Evolutionary conservation across 2,888 invertebrate genomes (phyloP), one percentile per base, ranked within the genome.

Genomic region (Drosophila monieri): DNA sequence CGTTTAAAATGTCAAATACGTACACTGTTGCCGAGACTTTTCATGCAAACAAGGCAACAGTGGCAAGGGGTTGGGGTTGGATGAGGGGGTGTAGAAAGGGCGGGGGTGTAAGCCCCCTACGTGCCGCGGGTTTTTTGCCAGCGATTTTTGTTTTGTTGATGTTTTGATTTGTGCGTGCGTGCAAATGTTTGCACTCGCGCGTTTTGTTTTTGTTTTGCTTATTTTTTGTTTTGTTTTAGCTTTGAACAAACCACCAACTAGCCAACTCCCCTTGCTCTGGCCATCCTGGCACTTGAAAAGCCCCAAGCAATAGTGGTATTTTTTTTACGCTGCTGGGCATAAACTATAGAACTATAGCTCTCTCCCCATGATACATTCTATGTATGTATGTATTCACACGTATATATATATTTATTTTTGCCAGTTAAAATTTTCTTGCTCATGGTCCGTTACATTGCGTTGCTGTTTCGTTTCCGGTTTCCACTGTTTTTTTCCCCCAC

Each of bases 1-100:
- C 84, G 80, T 84, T 85, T 86, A 85, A 85, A 84, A 84, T 84
- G 84, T 85, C 84, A 84, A 80, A 85, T 85, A 74, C 83, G 83
- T 73, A 85, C 83, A 85, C 69, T 80, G 85, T 83, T 83, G 78
- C 83, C 70, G 78, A 74, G 83, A 75, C 78, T 83, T 83, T 76
- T 76, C 72, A 85, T 76, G 77, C 72, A 77, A 78, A 81, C 62
- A 68, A 49, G 47, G 41, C 18, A 27, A 12, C 12, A 18, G 41
- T 15, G 30, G 14, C 23, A 27, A 15, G 37, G 32, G 32, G 47
- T 10, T 47, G n/a, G 25, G 25, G 41, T 3, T 27, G 27, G 9
- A 27, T 25, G 35, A 49, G n/a, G 51, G 8, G 30, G 3, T 25
- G 23, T 27, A 37, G 23, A 39, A 46, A 30, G 27, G 32, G 47